A percentile compares a stretch with the other conserved stretches of the same genome.
phyloP scores from a whole-genome alignment of 1,140 invertebrate genomes.

The Heliconius melpomene region DNA sequence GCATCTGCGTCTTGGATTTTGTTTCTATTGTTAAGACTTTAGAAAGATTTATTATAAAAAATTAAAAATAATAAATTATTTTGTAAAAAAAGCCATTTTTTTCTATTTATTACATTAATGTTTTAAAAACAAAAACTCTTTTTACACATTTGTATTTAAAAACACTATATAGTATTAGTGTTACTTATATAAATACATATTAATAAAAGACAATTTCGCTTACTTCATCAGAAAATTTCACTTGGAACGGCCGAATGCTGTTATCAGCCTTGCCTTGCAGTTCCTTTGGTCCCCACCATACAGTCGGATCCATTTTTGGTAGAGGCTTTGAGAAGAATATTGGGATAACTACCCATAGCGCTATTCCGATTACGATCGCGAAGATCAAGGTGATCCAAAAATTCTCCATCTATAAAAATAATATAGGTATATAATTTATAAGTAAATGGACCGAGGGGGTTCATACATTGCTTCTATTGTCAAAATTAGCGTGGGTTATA shows the following conservation, averaged over 20 bases:
- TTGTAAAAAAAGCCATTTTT: too few species aligned
- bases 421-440: not conserved
- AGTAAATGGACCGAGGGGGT: not conserved
- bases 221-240: conserved; percentile 57
- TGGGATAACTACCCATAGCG: conserved; percentile 24
- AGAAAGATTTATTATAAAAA: too few species aligned
- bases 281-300: conserved; percentile 62
- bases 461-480: too few species aligned
- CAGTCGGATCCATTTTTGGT: conserved; percentile 47
- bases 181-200: too few species aligned
- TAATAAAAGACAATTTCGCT: conserved; percentile 17
- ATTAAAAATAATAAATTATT: too few species aligned
- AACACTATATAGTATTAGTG: too few species aligned
- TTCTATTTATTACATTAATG: too few species aligned
- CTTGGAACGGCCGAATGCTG: conserved; percentile 50
- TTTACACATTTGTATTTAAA: too few species aligned
- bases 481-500: too few species aligned
- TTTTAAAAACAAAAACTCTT: too few species aligned
- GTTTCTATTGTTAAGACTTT: too few species aligned
- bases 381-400: conserved; percentile 1
- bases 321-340: conserved; percentile 19
- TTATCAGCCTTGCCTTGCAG: conserved; percentile 47
- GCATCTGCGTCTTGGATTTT: too few species aligned
- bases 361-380: conserved; percentile 26
- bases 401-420: conserved; percentile 31